Percentiles rank a stretch among this genome's conserved stretches.
phyloP scores from a whole-genome alignment of 2,113 vertebrate genomes.

The Anarhynchus alexandrinus region DNA sequence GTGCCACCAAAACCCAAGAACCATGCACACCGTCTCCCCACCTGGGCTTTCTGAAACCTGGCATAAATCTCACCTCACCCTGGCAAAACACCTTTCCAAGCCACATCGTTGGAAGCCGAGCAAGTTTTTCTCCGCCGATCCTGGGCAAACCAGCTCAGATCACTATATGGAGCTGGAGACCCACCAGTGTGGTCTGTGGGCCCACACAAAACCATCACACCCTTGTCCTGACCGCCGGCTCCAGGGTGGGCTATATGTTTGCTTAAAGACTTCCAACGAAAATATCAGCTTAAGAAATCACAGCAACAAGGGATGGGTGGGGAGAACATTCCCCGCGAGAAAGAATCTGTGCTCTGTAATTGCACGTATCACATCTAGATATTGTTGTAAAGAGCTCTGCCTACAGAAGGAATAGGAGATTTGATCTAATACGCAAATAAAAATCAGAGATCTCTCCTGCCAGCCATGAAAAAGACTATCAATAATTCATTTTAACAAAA shows the following conservation, averaged over 20 bases:
- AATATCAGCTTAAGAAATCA: slow-evolving; percentile 18
- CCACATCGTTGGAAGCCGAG: background rate
- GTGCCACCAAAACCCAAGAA: background rate
- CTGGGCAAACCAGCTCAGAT: background rate
- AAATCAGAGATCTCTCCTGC: slow-evolving; percentile 40
- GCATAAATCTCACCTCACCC: background rate
- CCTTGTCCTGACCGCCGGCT: background rate
- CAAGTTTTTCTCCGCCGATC: background rate
- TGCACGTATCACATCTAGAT: background rate
- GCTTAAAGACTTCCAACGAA: slow-evolving; percentile 10
- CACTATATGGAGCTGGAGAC: background rate
- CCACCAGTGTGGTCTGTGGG: slow-evolving; percentile 14
- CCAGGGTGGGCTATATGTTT: slow-evolving; percentile 13
- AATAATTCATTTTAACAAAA: slow-evolving; percentile 63
- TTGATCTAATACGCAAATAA: slow-evolving; percentile 23
- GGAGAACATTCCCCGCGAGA: background rate
- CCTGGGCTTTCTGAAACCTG: background rate
- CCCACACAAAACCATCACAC: background rate
- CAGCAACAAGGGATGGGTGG: background rate
- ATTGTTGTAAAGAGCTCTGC: background rate
- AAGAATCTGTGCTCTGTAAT: background rate
- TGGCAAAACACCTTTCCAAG: background rate
- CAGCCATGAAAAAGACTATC: slow-evolving; percentile 13
- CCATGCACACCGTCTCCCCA: background rate
- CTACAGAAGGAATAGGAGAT: background rate